phyloP scores from a whole-genome alignment of 2,888 invertebrate genomes.

The Tillus elongatus region DNA sequence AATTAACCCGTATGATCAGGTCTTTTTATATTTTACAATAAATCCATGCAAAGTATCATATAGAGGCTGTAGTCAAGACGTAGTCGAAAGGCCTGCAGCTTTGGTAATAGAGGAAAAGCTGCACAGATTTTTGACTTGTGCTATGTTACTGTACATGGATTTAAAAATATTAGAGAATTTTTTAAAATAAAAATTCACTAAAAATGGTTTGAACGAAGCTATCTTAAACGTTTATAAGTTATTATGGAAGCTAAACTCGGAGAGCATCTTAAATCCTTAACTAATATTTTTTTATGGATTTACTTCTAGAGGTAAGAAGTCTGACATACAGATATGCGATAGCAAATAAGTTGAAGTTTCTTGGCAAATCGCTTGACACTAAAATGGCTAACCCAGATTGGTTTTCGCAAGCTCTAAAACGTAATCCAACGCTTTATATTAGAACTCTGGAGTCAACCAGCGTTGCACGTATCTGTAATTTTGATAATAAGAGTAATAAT shows the following conservation, averaged over 20 bases:
- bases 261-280: not conserved
- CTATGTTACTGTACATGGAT: not conserved
- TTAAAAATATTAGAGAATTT: no score
- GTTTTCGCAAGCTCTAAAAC: not conserved
- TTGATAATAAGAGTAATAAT: no score
- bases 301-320: conserved; percentile 1
- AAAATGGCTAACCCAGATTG: not conserved
- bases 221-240: conserved; percentile 1
- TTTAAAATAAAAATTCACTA: no score
- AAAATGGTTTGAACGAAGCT: not conserved
- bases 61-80: conserved; percentile 1
- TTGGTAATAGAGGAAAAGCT: conserved; percentile 1
- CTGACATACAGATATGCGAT: conserved; percentile 2
- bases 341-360: conserved; percentile 2
- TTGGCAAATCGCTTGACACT: not conserved
- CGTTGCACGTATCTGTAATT: conserved; percentile 2
- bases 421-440: not conserved
- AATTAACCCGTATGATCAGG: no score
- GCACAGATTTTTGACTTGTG: not conserved
- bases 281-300: no score
- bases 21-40: no score
- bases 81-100: not conserved
- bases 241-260: conserved; percentile 1
- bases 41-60: no score
- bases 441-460: conserved; percentile 2